Evolutionary conservation across 2,888 invertebrate species (phyloP), one percentile per base, ranked within the genome.

Genomic region (Eupithecia abbreviata): DNA sequence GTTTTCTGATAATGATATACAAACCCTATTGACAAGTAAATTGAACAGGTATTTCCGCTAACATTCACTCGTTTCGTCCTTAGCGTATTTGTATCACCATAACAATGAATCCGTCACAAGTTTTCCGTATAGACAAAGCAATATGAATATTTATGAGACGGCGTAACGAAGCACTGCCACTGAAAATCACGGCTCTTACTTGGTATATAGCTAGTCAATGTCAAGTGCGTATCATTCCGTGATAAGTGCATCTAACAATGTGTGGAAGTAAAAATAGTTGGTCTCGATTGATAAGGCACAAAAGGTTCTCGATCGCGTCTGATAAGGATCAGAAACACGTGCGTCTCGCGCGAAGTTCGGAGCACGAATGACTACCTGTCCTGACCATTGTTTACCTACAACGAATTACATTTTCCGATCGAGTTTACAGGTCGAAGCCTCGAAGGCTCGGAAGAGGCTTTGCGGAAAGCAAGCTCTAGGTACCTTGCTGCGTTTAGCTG

Each of bases 391-490:
- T 94, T 95, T 94, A 94, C 73, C 75, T 73, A 71, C 94, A 88
- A 87, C 91, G 89, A 90, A 94, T 93, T 92, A 93, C 90, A 90
- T 91, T 93, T 93, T 91, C 89, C 91, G 92, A 93, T 93, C 91
- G 92, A 91, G 90, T 93, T 93, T 90, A 88, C 91, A 87, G 90
- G 90, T 90, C 89, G 92, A 91, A 69, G 69, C 69, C 69, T 69
- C 45, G 45, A 43, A 93, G 93, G 93, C 91, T 93, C 84, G 75
- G 85, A 82, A 86, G 45, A 94, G 93, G 93, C 91, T 93, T 84
- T 77, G 85, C 82, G 86, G 85, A 77, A 75, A 77, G 77, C 72
- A 55, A 67, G 70, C 72, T 74, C 70, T 47, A 69, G 2, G 45
- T 45, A 69, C 74, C 58, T 51, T 10, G 71, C 43, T 71, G 41